A percentile compares a stretch with the other conserved stretches of the same genome.
Evolutionary conservation across 1,140 invertebrate genomes (phyloP).

Genomic region (Lucilia sericata): DNA sequence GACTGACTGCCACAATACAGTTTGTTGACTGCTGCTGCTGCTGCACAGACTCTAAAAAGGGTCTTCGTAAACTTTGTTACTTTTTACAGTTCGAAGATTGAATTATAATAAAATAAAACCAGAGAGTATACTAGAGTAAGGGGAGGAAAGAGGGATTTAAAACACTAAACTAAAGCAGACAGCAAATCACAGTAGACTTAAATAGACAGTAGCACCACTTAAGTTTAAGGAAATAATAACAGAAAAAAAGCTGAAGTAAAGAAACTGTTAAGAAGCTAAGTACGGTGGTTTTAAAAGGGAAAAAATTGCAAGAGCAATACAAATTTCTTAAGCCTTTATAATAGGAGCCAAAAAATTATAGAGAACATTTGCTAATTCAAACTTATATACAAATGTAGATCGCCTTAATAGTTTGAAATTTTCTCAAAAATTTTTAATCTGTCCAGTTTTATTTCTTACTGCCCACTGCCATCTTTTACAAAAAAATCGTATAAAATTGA

Average conservation of each 20-base stretch:
- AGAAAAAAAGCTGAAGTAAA: not conserved
- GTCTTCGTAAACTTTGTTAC: not conserved
- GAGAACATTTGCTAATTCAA: too few relatives aligned
- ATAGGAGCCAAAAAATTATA: too few relatives aligned
- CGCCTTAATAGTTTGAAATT: too few relatives aligned
- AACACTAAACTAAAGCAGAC: not conserved
- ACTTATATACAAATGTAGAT: too few relatives aligned
- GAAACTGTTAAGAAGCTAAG: not conserved
- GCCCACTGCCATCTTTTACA: too few relatives aligned
- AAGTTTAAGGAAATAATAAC: conserved; percentile 17
- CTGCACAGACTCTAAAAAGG: not conserved
- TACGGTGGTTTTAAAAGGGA: too few relatives aligned
- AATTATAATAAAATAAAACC: conserved; percentile 35
- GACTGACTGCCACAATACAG: too few relatives aligned
- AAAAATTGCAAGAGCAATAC: too few relatives aligned
- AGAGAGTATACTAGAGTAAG: not conserved
- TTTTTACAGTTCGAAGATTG: conserved; percentile 39
- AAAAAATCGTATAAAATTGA: too few relatives aligned
- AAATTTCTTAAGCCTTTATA: too few relatives aligned
- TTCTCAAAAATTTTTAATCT: too few relatives aligned
- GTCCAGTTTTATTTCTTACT: too few relatives aligned
- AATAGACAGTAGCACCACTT: conserved; percentile 29
- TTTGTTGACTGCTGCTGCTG: not conserved
- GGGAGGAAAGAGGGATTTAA: not conserved
- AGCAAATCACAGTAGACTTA: conserved; percentile 41